Conservation (phyloP, 2,888 invertebrate species). For the Leptopilina syphax region DNA sequence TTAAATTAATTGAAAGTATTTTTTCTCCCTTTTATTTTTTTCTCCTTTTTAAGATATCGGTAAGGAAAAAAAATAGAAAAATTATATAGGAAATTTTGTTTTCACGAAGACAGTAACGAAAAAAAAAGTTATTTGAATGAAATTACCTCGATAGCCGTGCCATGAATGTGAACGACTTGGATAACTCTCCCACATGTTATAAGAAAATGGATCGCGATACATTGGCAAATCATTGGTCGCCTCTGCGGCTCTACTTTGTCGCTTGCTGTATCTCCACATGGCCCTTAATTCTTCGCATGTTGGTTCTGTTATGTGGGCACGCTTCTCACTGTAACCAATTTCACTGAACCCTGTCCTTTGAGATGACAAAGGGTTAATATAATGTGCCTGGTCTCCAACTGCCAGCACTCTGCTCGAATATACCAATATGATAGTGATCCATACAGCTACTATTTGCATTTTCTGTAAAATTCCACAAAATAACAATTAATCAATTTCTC, state of each 20-base stretch:
- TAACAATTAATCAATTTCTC: too few species aligned
- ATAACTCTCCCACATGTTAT: slow-evolving; percentile 89
- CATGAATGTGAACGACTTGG: slow-evolving; percentile 66
- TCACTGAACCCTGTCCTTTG: slow-evolving; percentile 56
- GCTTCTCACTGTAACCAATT: slow-evolving; percentile 63
- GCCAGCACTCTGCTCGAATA: slow-evolving; percentile 62
- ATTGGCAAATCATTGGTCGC: slow-evolving; percentile 91
- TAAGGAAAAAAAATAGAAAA: not conserved
- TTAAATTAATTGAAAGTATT: too few species aligned
- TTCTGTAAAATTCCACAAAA: slow-evolving; percentile 58
- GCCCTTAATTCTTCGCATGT: slow-evolving; percentile 91
- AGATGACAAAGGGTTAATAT: slow-evolving; percentile 60
- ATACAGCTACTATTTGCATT: slow-evolving; percentile 66
- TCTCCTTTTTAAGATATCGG: too few species aligned
- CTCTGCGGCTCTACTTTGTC: slow-evolving; percentile 91
- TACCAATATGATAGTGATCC: slow-evolving; percentile 64
- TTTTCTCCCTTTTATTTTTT: too few species aligned
- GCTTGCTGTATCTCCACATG: slow-evolving; percentile 95
- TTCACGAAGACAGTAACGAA: slow-evolving; percentile 47
- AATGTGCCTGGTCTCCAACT: slow-evolving; percentile 58
- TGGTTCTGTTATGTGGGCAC: slow-evolving; percentile 82
- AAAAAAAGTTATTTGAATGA: slow-evolving; percentile 58
- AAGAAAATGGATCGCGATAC: slow-evolving; percentile 88
- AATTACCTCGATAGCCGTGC: slow-evolving; percentile 67
- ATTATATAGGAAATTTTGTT: too few species aligned